Percentiles rank a stretch among this genome's conserved stretches.
These are phyloP conservation scores for Phenganax subtilis DNA, from an alignment of 92 coral and sea anemone genomes.

Conservation along the genomic window DNA sequence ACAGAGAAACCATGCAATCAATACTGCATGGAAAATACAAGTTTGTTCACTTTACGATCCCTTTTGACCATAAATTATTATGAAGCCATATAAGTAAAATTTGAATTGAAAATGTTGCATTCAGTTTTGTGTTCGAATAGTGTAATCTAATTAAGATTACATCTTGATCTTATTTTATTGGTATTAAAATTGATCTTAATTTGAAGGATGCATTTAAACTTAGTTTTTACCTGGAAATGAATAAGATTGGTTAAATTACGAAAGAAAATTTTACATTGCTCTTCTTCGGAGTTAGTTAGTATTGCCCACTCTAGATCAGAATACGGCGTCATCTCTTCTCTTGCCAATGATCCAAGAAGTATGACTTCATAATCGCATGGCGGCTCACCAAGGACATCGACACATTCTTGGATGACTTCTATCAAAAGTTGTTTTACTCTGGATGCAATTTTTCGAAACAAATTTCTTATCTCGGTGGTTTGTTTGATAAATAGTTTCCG, in stretches of 20 bases:
- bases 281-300: background rate
- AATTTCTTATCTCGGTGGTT: background rate
- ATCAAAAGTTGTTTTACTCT: background rate
- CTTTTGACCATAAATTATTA: no score
- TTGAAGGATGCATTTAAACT: no score
- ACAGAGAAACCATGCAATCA: no score
- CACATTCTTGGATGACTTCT: background rate
- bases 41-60: no score
- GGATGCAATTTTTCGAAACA: background rate
- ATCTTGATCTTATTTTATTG: no score
- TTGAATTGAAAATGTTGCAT: no score
- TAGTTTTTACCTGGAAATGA: background rate
- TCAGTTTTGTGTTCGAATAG: no score
- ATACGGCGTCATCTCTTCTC: background rate
- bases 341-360: slow-evolving; percentile 15
- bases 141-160: no score
- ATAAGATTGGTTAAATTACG: background rate
- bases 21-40: no score
- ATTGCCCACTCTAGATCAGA: background rate
- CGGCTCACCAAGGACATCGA: background rate
- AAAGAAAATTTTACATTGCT: background rate
- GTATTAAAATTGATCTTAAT: no score
- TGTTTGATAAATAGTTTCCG: background rate
- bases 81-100: no score
- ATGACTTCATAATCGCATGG: slow-evolving; percentile 23